These are phyloP conservation scores for Chrysotoxum bicinctum DNA, from an alignment of 2,888 invertebrate species.

Conservation along the genomic window DNA sequence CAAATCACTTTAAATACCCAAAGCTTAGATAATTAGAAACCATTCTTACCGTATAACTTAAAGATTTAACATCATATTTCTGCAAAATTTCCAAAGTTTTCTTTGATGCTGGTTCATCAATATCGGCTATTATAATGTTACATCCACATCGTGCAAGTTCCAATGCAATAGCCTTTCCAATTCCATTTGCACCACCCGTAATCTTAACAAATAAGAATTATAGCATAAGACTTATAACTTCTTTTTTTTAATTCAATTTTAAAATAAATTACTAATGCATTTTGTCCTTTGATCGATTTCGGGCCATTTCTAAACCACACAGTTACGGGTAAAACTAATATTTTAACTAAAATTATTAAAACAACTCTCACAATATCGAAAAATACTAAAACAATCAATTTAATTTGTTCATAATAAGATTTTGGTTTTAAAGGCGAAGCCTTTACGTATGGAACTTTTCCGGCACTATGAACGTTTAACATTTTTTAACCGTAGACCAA, in stretches of 20 bases:
- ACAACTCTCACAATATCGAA: conserved; percentile 44
- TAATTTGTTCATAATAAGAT: conserved; percentile 30
- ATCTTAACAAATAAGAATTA: conserved; percentile 73
- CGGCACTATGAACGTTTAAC: conserved; percentile 71
- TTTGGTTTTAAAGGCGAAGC: conserved; percentile 33
- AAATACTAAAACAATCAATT: conserved; percentile 2
- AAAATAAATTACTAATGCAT: conserved; percentile 42
- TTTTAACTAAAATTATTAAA: conserved; percentile 19
- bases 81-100: conserved; percentile 62
- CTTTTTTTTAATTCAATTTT: background rate
- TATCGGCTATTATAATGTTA: conserved; percentile 74
- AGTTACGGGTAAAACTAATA: conserved; percentile 1
- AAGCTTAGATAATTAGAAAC: too few relatives aligned
- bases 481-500: conserved; percentile 31
- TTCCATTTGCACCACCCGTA: conserved; percentile 78
- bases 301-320: background rate
- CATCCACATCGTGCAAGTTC: conserved; percentile 76
- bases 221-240: background rate
- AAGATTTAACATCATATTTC: conserved; percentile 66
- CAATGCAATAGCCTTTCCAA: conserved; percentile 77
- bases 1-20: too few relatives aligned
- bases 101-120: conserved; percentile 71
- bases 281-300: conserved; percentile 25
- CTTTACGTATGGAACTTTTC: conserved; percentile 55
- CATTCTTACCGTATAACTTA: conserved; percentile 66